Evolutionary conservation across 2,797 vertebrate species (phyloP).

Genomic region (Danio kyathit): DNA sequence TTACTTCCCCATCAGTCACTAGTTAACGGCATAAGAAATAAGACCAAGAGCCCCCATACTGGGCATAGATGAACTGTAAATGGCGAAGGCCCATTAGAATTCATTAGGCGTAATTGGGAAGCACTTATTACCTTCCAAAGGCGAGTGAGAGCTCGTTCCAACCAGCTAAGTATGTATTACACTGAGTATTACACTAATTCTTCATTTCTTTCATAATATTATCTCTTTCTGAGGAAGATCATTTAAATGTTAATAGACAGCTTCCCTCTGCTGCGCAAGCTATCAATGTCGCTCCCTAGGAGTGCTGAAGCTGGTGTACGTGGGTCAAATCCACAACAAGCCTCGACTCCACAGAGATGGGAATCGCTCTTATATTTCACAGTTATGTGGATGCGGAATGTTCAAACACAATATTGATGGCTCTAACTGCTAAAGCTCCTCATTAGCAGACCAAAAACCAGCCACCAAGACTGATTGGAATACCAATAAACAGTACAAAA

Average conservation of each 20-base stretch:
- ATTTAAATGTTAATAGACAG: constrained; percentile 76
- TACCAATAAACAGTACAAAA: not conserved
- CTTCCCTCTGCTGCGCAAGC: constrained; percentile 57
- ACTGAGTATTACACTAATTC: constrained; percentile 70
- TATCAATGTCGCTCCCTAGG: constrained; percentile 33
- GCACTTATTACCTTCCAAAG: constrained; percentile 69
- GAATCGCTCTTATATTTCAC: constrained; percentile 22
- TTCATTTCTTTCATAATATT: constrained; percentile 74
- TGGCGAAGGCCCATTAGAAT: constrained; percentile 60
- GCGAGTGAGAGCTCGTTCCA: constrained; percentile 62
- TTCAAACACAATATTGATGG: not conserved
- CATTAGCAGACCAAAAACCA: not conserved
- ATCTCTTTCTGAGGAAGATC: constrained; percentile 65
- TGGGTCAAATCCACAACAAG: constrained; percentile 57
- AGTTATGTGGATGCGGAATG: not conserved
- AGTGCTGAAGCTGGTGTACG: constrained; percentile 33
- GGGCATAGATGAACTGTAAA: constrained; percentile 59
- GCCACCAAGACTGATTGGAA: not conserved
- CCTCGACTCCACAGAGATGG: not conserved
- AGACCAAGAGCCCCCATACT: constrained; percentile 59
- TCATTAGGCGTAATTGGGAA: constrained; percentile 64
- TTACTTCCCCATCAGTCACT: constrained; percentile 7
- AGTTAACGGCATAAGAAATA: constrained; percentile 51
- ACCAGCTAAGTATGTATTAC: constrained; percentile 60
- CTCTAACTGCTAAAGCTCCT: not conserved